Evolutionary conservation across 1,140 invertebrate species (phyloP), one percentile per base, ranked within the genome.

Genomic region (Bombyx mori): DNA sequence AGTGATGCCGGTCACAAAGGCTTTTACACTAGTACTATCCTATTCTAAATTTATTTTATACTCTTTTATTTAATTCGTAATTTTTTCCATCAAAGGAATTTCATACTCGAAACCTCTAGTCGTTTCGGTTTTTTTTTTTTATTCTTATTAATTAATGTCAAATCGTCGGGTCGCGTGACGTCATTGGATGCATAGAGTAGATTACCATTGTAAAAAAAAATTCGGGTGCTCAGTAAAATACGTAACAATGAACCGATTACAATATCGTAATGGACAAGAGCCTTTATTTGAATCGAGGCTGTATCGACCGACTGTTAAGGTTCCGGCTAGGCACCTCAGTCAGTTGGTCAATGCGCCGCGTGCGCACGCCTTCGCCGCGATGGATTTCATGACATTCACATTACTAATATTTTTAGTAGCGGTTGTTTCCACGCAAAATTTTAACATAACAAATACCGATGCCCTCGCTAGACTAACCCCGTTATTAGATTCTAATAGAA

Each of bases 281-380:
- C 42, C 44, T 18, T n/a, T 71, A 66, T 60, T 67, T 75, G 65
- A 64, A 77, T 67, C 65, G 60, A 69, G 73, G 64, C 61, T 73
- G 50, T 51, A 51, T 51, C 12, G n/a, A 7, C 8, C 26, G 50
- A 18, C 26, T 50, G 22, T 35, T 8, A 22, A 51, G 50, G 50
- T 35, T 51, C 26, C n/a, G 42, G 7, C n/a, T 12, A 47, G n/a
- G 8, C 8, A 47, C 8, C n/a, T 73, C 75, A 86, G 80, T 86
- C 62, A 62, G 62, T 57, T 61, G 63, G 52, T 54, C 66, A 48
- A 60, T 71, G 53, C 75, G 68, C 65, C 80, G 79, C 77, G 75
- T 53, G 77, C 83, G 82, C 82, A 79, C 75, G 77, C 63, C 58
- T 71, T 50, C 65, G 8, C 44, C 10, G 71, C 54, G 10, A 82